These are phyloP conservation scores for Entomyzon cyanotis DNA, from an alignment of 2,113 vertebrate species.

Conservation along the genomic window DNA sequence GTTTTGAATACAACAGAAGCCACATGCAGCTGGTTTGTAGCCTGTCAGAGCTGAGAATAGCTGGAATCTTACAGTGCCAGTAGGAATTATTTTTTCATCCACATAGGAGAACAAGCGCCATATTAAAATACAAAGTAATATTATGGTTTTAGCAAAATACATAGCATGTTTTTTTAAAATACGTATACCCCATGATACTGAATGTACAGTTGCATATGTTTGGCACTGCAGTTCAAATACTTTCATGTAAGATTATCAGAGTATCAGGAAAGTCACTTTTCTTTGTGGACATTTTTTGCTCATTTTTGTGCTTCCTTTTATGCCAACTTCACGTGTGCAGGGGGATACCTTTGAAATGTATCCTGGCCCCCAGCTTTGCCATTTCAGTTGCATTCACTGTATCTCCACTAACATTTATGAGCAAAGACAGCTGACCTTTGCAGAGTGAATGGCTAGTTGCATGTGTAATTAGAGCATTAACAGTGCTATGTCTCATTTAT, in stretches of 20 bases:
- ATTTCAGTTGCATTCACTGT: neutral
- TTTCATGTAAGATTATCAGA: neutral
- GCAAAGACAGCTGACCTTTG: conserved; percentile 49
- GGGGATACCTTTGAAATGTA: neutral
- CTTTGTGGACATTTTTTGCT: neutral
- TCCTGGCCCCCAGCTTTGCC: neutral
- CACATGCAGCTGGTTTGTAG: neutral
- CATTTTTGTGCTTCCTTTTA: neutral
- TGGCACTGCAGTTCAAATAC: neutral
- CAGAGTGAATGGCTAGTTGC: conserved; percentile 19
- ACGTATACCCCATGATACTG: neutral
- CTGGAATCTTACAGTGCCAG: neutral
- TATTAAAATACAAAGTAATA: neutral
- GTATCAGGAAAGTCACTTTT: neutral
- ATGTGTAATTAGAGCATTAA: conserved; percentile 46
- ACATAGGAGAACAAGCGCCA: neutral
- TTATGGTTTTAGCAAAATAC: neutral
- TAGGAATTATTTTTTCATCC: neutral
- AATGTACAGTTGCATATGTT: neutral
- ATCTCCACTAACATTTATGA: conserved; percentile 21
- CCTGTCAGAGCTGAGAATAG: neutral
- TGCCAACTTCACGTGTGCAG: neutral
- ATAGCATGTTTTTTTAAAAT: neutral
- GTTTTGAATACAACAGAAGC: neutral
- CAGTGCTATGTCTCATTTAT: conserved; percentile 7